Evolutionary conservation across 2,797 vertebrate genomes (phyloP).

Genomic region (Bufotes viridis): DNA sequence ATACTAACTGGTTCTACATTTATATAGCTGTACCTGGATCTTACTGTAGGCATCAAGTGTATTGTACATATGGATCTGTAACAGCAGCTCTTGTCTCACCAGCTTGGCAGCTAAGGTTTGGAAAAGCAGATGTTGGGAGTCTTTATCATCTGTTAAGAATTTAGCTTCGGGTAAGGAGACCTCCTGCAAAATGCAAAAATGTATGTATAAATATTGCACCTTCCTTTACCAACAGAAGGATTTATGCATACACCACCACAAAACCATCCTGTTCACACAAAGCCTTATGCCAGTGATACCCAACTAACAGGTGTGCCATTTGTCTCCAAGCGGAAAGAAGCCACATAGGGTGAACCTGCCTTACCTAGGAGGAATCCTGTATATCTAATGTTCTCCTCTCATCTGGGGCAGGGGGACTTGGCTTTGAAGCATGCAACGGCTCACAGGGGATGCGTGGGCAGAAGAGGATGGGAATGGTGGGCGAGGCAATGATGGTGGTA

Average conservation of each 20-base stretch:
- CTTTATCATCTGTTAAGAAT: not conserved
- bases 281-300: not conserved
- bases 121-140: not conserved
- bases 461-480: too few species aligned
- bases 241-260: not conserved
- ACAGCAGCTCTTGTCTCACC: constrained; percentile 65
- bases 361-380: too few species aligned
- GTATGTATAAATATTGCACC: not conserved
- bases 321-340: not conserved
- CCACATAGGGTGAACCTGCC: not conserved
- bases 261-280: not conserved
- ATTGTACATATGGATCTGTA: constrained; percentile 57
- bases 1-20: not conserved
- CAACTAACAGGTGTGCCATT: not conserved
- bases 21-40: constrained; percentile 65
- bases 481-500: too few species aligned
- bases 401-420: too few species aligned
- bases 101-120: constrained; percentile 62
- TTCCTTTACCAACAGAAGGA: not conserved
- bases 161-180: rapidly evolving
- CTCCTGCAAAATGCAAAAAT: constrained; percentile 41
- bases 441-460: too few species aligned
- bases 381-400: too few species aligned
- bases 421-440: too few species aligned
- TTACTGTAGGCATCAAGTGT: constrained; percentile 66